Percentiles rank a stretch among this genome's conserved stretches.
Evolutionary conservation across 2,888 invertebrate species (phyloP).

Genomic region (Brenthis ino): DNA sequence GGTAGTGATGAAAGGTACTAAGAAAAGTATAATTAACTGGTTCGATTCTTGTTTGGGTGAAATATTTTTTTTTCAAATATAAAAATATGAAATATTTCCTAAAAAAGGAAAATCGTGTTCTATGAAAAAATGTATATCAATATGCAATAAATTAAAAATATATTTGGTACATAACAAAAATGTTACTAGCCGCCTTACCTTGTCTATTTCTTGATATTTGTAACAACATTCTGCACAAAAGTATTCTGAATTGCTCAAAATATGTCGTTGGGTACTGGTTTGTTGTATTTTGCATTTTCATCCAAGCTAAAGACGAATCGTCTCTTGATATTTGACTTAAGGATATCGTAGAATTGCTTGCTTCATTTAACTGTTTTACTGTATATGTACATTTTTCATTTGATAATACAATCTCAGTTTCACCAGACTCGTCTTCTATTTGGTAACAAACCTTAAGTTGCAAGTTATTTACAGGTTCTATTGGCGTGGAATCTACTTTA

Average conservation of each 20-base stretch:
- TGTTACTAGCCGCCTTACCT: slow-evolving; percentile 55
- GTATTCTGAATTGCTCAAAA: slow-evolving; percentile 82
- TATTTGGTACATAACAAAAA: no score
- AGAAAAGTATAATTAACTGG: no score
- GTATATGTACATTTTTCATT: slow-evolving; percentile 70
- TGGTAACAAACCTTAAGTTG: slow-evolving; percentile 71
- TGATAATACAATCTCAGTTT: slow-evolving; percentile 67
- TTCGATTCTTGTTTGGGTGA: no score
- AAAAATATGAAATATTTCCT: no score
- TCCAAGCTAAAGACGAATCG: slow-evolving; percentile 71
- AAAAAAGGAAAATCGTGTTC: no score
- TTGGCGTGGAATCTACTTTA: slow-evolving; percentile 50
- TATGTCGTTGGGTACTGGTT: slow-evolving; percentile 74
- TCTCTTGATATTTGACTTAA: slow-evolving; percentile 64
- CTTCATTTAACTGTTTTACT: slow-evolving; percentile 62
- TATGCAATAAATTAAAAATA: no score
- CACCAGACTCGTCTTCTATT: slow-evolving; percentile 58
- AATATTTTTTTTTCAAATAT: no score
- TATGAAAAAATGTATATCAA: no score
- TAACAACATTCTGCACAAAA: slow-evolving; percentile 82
- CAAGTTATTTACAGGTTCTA: slow-evolving; percentile 57
- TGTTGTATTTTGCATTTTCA: slow-evolving; percentile 78
- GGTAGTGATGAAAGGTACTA: no score
- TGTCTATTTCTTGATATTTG: slow-evolving; percentile 83
- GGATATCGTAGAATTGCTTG: slow-evolving; percentile 63